Percentiles rank a stretch among this genome's conserved stretches.
Conservation (phyloP, 2,888 invertebrate species). For the Megalurothrips usitatus region DNA sequence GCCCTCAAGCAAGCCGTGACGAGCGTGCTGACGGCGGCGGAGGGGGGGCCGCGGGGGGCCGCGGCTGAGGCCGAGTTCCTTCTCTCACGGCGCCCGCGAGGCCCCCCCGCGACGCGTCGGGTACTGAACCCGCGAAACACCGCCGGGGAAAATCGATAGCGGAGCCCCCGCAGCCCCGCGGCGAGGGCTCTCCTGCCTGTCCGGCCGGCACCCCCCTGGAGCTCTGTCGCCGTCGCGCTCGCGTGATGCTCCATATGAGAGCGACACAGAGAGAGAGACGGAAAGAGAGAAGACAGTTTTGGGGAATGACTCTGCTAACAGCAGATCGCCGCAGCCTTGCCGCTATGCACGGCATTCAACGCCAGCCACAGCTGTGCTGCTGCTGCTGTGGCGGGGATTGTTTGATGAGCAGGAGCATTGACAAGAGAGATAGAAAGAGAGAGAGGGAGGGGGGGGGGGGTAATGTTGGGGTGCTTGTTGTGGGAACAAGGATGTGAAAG, state of each 20-base stretch:
- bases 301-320: no score
- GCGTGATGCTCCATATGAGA: no score
- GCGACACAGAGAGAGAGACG: no score
- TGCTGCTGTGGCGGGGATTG: neutral
- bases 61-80: neutral
- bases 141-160: neutral
- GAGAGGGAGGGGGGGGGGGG: no score
- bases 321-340: no score
- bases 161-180: neutral
- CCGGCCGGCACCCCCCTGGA: neutral
- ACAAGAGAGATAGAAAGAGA: no score
- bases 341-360: no score
- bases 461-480: neutral
- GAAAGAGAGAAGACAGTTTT: no score
- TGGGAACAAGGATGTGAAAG: neutral
- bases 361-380: neutral
- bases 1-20: no score
- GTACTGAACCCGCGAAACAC: slow-evolving; percentile 23
- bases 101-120: neutral
- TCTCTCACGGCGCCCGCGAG: neutral
- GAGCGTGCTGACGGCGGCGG: neutral
- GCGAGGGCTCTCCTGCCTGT: neutral
- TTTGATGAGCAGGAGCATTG: neutral
- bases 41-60: neutral
- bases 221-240: no score